Base-by-base conservation (phyloP, 2,797 vertebrate species). In the Galagoides demidoff region DNA sequence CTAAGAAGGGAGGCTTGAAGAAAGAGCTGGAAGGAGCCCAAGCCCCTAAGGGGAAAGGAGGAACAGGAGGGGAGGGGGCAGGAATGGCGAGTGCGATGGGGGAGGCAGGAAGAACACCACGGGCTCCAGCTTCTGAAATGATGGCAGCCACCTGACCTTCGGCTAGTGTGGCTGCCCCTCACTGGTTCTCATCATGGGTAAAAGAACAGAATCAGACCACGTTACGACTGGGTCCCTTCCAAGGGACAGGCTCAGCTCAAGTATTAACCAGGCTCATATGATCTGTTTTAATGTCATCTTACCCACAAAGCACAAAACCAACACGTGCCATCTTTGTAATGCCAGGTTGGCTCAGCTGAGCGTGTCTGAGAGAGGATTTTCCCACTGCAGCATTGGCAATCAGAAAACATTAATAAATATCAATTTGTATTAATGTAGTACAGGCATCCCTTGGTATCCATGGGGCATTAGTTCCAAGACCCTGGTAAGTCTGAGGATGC, bases 201-300 rank as follows among this genome's bases (percentile, higher is more conserved):
- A 71, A 90, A 77, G 43, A n/a, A 68, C 57, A 91, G 16, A 71
- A 85, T 61, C 52, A 49, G 71, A 87, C 25, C 66, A 49, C 68
- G 39, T 29, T 6, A 1, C 1, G 2, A 31, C 66, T 25, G n/a
- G 29, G 29, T 43, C 77, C 22, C 45, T 90, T 90, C 66, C 71
- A 79, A 76, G 59, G 39, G 49, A 88, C 45, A 37, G 63, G 8
- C 64, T 87, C 61, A 23, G 85, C 73, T 96, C 68, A 74, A 94
- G 71, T 17, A 90, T 85, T 90, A 94, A 76, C 89, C 55, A 92
- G 68, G 68, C 63, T 90, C 95, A 68, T 5, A 22, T 31, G 39
- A 90, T 25, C 84, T 70, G 93, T 81, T 63, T 66, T 1, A 63
- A 1, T 34, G 17, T 79, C 81, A 70, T 71, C 64, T 29, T 61